phyloP scores from a whole-genome alignment of 2,113 vertebrate species.

The Echinops telfairi region DNA sequence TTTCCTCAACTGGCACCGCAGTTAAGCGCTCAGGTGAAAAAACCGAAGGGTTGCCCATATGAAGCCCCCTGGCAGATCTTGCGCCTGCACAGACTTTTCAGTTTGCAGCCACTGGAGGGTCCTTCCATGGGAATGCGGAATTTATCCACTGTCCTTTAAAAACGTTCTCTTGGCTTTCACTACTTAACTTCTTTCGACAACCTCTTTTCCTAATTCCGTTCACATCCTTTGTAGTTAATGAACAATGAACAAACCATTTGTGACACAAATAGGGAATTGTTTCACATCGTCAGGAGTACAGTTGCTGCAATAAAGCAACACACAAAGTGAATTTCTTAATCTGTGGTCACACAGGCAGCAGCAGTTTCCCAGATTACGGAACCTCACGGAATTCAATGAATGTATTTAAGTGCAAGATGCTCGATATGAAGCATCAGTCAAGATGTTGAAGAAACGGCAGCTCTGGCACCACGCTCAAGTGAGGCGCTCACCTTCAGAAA shows the following conservation, averaged over 20 bases:
- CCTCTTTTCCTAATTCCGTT: slow-evolving; percentile 17
- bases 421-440: neutral
- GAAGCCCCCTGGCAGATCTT: neutral
- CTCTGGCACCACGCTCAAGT: neutral
- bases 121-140: neutral
- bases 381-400: neutral
- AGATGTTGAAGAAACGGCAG: neutral
- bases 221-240: neutral
- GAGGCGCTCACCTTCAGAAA: slow-evolving; percentile 20
- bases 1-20: neutral
- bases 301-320: slow-evolving; percentile 20
- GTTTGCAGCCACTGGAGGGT: neutral
- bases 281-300: neutral
- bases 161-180: slow-evolving; percentile 19
- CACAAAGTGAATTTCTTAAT: neutral
- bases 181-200: slow-evolving; percentile 30
- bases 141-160: slow-evolving; percentile 10
- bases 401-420: neutral
- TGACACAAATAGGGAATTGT: slow-evolving; percentile 12
- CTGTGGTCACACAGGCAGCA: neutral
- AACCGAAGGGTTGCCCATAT: neutral
- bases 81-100: neutral
- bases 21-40: neutral
- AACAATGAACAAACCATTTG: neutral
- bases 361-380: neutral